These are phyloP conservation scores for Haemorhous mexicanus DNA, from an alignment of 2,113 vertebrate species.

Conservation along the genomic window DNA sequence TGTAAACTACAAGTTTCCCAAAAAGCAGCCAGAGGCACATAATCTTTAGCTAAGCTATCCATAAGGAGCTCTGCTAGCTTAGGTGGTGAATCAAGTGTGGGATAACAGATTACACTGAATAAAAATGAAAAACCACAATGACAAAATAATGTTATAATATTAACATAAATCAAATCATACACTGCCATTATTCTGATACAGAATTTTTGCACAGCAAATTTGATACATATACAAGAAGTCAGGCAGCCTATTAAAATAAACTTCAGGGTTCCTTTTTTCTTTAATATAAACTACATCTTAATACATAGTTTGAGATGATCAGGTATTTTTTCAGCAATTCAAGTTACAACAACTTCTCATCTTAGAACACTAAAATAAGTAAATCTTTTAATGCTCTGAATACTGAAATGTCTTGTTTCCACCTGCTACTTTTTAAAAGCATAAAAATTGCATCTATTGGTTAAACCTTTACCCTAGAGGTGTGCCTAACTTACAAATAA, in stretches of 20 bases:
- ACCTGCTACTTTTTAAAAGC: neutral
- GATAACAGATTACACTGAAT: conserved; percentile 36
- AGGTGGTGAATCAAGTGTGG: neutral
- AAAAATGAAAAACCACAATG: conserved; percentile 59
- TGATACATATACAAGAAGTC: conserved; percentile 66
- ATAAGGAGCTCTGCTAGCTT: neutral
- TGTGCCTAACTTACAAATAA: conserved; percentile 11
- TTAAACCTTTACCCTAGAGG: conserved; percentile 16
- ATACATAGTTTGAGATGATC: conserved; percentile 44
- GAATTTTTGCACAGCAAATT: conserved; percentile 76
- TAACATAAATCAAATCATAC: conserved; percentile 74
- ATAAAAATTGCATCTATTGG: conserved; percentile 14
- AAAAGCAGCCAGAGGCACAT: neutral
- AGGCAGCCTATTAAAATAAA: conserved; percentile 56
- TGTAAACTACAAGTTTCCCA: neutral
- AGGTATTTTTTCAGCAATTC: conserved; percentile 46
- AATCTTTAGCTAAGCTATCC: neutral
- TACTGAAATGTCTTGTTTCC: conserved; percentile 33
- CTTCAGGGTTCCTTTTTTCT: conserved; percentile 49
- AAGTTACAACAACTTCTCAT: conserved; percentile 27
- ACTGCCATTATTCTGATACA: conserved; percentile 80
- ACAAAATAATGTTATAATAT: conserved; percentile 77
- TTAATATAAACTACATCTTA: conserved; percentile 65
- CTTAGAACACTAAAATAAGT: conserved; percentile 19
- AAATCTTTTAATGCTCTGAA: neutral